Conservation (phyloP, 1,140 invertebrate species). For the Paraescarpia echinospica region DNA sequence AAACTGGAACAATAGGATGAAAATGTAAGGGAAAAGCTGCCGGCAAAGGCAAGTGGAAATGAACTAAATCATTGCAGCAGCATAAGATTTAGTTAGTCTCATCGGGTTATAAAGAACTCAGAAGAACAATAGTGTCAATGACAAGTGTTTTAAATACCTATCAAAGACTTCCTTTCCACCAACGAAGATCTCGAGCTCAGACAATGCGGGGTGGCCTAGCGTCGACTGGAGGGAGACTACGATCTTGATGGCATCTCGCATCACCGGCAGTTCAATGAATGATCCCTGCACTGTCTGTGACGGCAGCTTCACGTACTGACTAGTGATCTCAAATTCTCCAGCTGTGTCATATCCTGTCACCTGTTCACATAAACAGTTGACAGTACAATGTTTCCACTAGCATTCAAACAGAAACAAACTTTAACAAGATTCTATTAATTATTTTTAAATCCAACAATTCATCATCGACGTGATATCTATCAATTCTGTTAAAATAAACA, state of each 20-base stretch:
- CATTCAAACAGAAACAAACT: not conserved
- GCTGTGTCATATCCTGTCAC: conserved; percentile 34
- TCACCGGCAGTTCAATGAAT: conserved; percentile 39
- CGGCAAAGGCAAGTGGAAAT: not conserved
- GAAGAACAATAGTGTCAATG: not conserved
- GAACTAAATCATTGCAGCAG: not conserved
- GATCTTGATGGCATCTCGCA: conserved; percentile 33
- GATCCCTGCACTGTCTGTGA: conserved; percentile 35
- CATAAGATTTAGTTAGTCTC: not conserved
- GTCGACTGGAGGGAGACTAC: conserved; percentile 29
- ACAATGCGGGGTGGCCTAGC: conserved; percentile 24
- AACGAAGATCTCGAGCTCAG: conserved; percentile 46
- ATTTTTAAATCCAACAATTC: no score
- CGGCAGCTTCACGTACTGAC: conserved; percentile 36
- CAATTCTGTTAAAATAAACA: no score
- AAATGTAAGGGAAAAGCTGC: not conserved
- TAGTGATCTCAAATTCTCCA: conserved; percentile 36
- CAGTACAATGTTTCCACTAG: not conserved
- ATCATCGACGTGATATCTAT: no score
- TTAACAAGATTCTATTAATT: not conserved
- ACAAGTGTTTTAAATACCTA: conserved; percentile 31
- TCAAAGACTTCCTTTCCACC: conserved; percentile 35
- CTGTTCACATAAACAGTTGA: conserved; percentile 22
- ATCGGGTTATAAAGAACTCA: not conserved
- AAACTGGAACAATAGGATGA: not conserved